phyloP scores from a whole-genome alignment of 2,113 vertebrate genomes.

The Passer domesticus region DNA sequence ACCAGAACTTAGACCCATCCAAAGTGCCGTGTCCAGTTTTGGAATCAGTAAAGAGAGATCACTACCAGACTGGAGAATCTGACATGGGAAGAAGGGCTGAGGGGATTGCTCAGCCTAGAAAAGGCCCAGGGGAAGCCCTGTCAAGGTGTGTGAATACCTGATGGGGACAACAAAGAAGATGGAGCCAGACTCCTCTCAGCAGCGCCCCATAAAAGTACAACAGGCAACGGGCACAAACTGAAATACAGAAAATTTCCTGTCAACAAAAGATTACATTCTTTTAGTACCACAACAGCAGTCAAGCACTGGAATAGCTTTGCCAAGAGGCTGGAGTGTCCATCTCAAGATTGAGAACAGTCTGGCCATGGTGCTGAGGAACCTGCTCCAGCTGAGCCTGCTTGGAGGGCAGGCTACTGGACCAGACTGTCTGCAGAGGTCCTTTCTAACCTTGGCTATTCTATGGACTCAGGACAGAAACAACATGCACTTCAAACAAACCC shows the following conservation, averaged over 20 bases:
- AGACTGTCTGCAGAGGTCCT: background rate
- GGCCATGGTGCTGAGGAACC: background rate
- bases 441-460: background rate
- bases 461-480: background rate
- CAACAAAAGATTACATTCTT: background rate
- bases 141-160: background rate
- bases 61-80: background rate
- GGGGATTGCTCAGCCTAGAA: background rate
- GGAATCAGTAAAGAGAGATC: background rate
- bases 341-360: background rate
- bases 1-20: background rate
- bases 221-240: background rate
- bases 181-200: background rate
- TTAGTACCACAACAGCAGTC: background rate
- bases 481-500: rapidly evolving
- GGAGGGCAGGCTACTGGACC: background rate
- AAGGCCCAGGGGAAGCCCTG: background rate
- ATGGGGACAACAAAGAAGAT: background rate
- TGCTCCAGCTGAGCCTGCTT: background rate
- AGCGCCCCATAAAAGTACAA: background rate
- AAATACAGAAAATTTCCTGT: background rate
- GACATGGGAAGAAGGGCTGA: background rate
- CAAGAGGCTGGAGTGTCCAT: background rate
- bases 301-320: background rate
- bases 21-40: rapidly evolving